Evolutionary conservation across 2,888 invertebrate species (phyloP), one percentile per base, ranked within the genome.

Genomic region (Chymomyza amoena): DNA sequence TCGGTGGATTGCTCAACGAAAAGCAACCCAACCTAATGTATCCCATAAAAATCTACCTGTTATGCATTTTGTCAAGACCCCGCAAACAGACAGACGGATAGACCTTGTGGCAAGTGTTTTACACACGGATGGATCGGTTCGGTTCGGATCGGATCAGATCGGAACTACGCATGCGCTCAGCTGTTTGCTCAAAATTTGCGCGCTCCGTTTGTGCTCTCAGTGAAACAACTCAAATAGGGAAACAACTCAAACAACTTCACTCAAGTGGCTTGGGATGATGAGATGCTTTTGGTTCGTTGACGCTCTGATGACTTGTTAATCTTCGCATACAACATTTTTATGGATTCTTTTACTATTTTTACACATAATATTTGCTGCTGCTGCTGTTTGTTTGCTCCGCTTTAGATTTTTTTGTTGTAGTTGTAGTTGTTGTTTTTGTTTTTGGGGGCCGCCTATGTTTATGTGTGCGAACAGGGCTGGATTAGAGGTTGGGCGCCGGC

Each of bases 271-370:
- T 45, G 39, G 10, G 39, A 45, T 45, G 39, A 32, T 13, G 39
- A 45, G 39, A 45, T 45, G 39, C 10, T 13, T 45, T 9, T 45
- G 39, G 39, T 45, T 45, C 39, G 32, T 16, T 61, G 61, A 32
- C 66, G 72, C 70, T 70, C 67, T 68, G 72, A 68, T 76, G 73
- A 70, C 68, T 75, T 73, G 76, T 78, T 77, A 79, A 81, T 79
- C 78, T 71, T 73, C 70, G 74, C 78, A 83, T 79, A 76, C 71
- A 59, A 81, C 86, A 86, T 87, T 86, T 87, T 81, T 86, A 86
- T 87, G 85, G 85, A 82, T 86, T 87, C 85, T 69, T 79, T 70
- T 16, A 81, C 86, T 84, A 85, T 85, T 87, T 87, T 80, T 85
- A 87, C 78, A 77, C 79, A 73, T 62, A 64, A 77, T 77, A 73